phyloP scores from a whole-genome alignment of 2,797 vertebrate genomes.

The Knipowitschia caucasica region DNA sequence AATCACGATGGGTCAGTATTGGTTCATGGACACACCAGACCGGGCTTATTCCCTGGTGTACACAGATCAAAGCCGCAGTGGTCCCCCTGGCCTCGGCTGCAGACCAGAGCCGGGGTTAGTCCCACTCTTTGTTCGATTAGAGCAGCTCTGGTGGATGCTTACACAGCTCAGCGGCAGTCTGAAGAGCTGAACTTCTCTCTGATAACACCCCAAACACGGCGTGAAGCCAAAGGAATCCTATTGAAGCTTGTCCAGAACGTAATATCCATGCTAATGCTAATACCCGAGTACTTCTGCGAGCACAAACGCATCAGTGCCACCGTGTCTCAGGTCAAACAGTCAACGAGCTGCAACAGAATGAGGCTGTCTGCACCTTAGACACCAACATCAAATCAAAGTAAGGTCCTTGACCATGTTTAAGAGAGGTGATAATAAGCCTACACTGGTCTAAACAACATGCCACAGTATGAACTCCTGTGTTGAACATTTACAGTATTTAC shows the following conservation, averaged over 20 bases:
- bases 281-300: slow-evolving; percentile 12
- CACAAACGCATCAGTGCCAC: slow-evolving; percentile 29
- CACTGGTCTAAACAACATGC: too few species aligned
- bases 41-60: too few species aligned
- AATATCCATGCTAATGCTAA: slow-evolving; percentile 12
- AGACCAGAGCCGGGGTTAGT: slow-evolving; percentile 45
- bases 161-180: slow-evolving; percentile 49
- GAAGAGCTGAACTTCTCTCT: slow-evolving; percentile 49
- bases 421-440: too few species aligned
- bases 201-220: slow-evolving; percentile 57
- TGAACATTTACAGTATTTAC: too few species aligned
- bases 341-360: neutral
- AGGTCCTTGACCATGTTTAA: too few species aligned
- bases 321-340: slow-evolving; percentile 22
- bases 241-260: slow-evolving; percentile 45
- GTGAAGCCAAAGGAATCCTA: slow-evolving; percentile 61
- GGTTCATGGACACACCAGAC: too few species aligned
- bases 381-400: too few species aligned
- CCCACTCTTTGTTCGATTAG: slow-evolving; percentile 62
- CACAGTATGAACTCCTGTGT: too few species aligned
- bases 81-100: slow-evolving; percentile 63
- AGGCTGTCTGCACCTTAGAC: too few species aligned
- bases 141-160: slow-evolving; percentile 50
- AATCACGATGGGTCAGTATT: too few species aligned
- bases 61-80: too few species aligned